Base-by-base conservation (phyloP, 2,113 vertebrate species). In the Circaetus cinerascens region DNA sequence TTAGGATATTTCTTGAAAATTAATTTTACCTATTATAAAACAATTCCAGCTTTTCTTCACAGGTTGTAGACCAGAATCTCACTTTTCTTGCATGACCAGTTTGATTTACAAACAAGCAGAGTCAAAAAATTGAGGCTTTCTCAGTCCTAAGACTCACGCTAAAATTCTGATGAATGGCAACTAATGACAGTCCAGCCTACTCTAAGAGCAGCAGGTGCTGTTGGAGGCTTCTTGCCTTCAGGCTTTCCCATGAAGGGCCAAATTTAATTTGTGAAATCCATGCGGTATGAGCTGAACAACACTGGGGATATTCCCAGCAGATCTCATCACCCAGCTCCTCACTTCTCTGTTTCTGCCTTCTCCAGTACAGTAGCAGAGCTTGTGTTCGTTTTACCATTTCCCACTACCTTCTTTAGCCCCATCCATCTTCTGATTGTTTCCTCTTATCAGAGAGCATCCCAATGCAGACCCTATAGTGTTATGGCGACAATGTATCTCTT, bases 401-500 rank as follows among this genome's bases (percentile, higher is more conserved):
- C 29, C 41, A 34, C 64, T 41, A 10, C 46, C 2, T 71, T 25
- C 34, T 91, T 64, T 26, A 50, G 36, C 32, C 41, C 8, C 32
- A 62, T 53, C 13, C 1, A 1, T 43, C 46, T 86, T 56, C 41
- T 64, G 17, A 56, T n/a, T 40, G 11, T 48, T 62, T 85, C 11
- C 27, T 71, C 36, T 56, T 66, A 80, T 57, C 55, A 88, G 82
- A 76, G 72, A 73, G 8, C 27, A 32, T 77, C 59, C 43, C n/a
- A 73, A 3, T 20, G 48, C 67, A 77, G 63, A 66, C 36, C 36
- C 59, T 62, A 5, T 67, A 86, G 30, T 62, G 64, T 26, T 43
- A 51, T 10, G 59, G n/a, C 0, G 30, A 56, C 36, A 36, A 9
- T 4, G 0, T 4, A n/a, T 40, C 62, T 64, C 62, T 40, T 56